Evolutionary conservation across 2,113 vertebrate genomes (phyloP).

Genomic region (Stegostoma tigrinum): DNA sequence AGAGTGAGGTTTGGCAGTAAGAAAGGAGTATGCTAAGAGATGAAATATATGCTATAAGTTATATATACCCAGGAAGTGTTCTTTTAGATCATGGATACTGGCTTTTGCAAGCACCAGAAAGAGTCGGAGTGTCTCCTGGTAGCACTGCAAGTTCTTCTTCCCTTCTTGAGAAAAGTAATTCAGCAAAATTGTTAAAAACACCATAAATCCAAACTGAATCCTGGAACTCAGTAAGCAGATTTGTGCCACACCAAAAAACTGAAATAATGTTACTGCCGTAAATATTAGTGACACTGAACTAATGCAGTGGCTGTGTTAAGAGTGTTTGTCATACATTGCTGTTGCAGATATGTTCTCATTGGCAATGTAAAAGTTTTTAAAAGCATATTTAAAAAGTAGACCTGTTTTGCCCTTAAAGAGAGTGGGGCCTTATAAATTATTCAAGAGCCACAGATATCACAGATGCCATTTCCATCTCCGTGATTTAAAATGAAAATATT

Average conservation of each 20-base stretch:
- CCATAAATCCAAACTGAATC: background rate
- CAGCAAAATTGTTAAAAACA: background rate
- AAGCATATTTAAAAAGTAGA: background rate
- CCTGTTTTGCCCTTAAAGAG: background rate
- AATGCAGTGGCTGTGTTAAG: background rate
- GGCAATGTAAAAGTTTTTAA: too few relatives aligned
- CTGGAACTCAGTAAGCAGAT: background rate
- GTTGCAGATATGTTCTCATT: background rate
- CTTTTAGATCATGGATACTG: background rate
- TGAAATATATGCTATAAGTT: background rate
- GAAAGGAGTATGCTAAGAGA: too few relatives aligned
- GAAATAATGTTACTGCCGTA: background rate
- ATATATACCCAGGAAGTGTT: background rate
- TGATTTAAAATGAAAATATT: background rate
- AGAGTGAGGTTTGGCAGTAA: background rate
- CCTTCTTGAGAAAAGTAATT: background rate
- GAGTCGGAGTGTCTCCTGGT: background rate
- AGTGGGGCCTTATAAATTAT: background rate
- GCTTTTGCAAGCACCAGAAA: background rate
- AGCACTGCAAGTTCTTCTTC: background rate
- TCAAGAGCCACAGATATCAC: background rate
- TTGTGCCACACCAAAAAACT: background rate
- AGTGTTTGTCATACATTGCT: background rate
- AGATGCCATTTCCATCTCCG: background rate
- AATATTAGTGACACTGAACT: background rate